phyloP scores from a whole-genome alignment of 2,888 invertebrate genomes.

The Andricus curvator region DNA sequence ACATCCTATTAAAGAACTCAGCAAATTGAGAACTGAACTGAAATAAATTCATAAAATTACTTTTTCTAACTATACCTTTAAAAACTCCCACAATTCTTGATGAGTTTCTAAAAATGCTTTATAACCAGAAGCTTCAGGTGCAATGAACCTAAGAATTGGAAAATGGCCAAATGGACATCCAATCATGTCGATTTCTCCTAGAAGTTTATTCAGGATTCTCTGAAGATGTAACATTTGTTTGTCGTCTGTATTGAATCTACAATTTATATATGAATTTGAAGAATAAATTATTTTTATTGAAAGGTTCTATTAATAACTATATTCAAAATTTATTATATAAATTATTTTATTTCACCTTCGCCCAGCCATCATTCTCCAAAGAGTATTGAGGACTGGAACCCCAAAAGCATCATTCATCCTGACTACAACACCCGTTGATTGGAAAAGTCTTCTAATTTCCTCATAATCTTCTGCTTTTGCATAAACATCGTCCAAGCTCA shows the following conservation, averaged over 20 bases:
- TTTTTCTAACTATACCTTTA: constrained; percentile 77
- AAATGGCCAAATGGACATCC: constrained; percentile 90
- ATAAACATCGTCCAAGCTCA: constrained; percentile 69
- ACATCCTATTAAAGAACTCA: too few species aligned
- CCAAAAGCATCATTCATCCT: constrained; percentile 88
- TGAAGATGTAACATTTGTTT: constrained; percentile 85
- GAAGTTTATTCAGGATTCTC: constrained; percentile 84
- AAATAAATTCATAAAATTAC: constrained; percentile 19
- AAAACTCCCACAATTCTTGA: constrained; percentile 85
- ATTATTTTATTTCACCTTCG: constrained; percentile 69
- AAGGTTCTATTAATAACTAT: too few species aligned
- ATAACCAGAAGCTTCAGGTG: constrained; percentile 89
- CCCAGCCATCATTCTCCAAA: constrained; percentile 92
- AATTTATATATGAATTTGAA: neutral
- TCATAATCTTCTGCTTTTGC: constrained; percentile 68
- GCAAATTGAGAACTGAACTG: neutral
- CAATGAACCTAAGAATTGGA: constrained; percentile 84
- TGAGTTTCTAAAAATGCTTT: constrained; percentile 86
- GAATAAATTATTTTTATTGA: neutral
- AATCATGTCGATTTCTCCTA: constrained; percentile 89
- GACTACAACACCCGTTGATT: constrained; percentile 78
- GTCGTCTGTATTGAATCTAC: constrained; percentile 85
- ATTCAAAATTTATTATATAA: neutral
- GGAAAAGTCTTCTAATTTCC: constrained; percentile 64
- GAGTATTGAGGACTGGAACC: constrained; percentile 87